These are phyloP conservation scores for Speoplatyrhinus poulsoni DNA, from an alignment of 2,113 vertebrate genomes.

Conservation along the genomic window DNA sequence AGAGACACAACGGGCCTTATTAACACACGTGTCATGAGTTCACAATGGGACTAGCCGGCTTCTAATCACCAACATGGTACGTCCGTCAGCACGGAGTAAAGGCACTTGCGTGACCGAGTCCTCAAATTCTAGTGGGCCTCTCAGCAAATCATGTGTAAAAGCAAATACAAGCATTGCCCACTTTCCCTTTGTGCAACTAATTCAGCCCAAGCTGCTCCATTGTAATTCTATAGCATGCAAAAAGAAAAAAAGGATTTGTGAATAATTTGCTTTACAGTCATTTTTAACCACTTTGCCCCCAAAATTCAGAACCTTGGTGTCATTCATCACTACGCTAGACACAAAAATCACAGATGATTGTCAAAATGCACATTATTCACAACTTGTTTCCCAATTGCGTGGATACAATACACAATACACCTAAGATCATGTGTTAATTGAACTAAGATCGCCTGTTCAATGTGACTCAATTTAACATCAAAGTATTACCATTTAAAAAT, in stretches of 20 bases:
- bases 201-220: not conserved
- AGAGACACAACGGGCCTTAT: constrained; percentile 49
- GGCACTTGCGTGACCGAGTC: constrained; percentile 24
- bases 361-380: too few relatives aligned
- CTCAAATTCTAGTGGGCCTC: constrained; percentile 28
- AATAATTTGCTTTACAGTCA: too few relatives aligned
- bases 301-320: too few relatives aligned
- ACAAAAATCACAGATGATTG: too few relatives aligned
- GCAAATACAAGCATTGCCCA: constrained; percentile 16
- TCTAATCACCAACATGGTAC: constrained; percentile 43
- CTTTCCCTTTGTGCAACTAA: constrained; percentile 9
- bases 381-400: too few relatives aligned
- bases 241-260: not conserved
- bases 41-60: not conserved
- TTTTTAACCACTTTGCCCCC: too few relatives aligned
- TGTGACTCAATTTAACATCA: too few relatives aligned
- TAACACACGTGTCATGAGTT: constrained; percentile 33
- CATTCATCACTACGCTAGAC: too few relatives aligned
- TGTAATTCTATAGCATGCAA: not conserved
- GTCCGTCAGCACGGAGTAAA: constrained; percentile 13
- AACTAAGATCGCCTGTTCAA: too few relatives aligned
- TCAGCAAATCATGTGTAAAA: constrained; percentile 12
- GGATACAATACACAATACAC: too few relatives aligned
- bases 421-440: too few relatives aligned
- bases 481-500: too few relatives aligned